A percentile compares a stretch with the other conserved stretches of the same genome.
phyloP scores from a whole-genome alignment of 2,797 vertebrate species.

The Echiichthys vipera region DNA sequence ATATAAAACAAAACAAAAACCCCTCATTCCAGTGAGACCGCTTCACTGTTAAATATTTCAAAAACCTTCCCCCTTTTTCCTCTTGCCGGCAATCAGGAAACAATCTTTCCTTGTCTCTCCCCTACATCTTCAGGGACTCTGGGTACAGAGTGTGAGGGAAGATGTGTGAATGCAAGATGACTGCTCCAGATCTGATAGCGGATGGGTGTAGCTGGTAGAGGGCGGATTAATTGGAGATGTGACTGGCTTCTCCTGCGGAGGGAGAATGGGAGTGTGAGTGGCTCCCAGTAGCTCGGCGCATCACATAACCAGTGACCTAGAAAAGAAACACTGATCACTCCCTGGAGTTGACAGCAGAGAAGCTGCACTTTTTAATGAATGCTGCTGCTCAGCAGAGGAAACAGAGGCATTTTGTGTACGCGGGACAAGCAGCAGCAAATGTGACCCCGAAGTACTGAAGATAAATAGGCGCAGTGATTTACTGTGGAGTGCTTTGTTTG shows the following conservation, averaged over 20 bases:
- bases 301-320: conserved; percentile 85
- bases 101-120: conserved; percentile 83
- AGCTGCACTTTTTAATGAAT: conserved; percentile 60
- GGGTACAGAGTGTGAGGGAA: conserved; percentile 70
- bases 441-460: conserved; percentile 23
- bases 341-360: conserved; percentile 72
- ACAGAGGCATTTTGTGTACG: conserved; percentile 61
- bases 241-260: conserved; percentile 69
- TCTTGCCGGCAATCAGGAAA: conserved; percentile 83
- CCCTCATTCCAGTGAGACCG: conserved; percentile 76
- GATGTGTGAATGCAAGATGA: conserved; percentile 80
- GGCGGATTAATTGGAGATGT: conserved; percentile 81
- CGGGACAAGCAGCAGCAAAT: conserved; percentile 7
- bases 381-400: conserved; percentile 61
- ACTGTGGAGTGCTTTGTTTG: not conserved
- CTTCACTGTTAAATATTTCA: conserved; percentile 82
- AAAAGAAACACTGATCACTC: conserved; percentile 85
- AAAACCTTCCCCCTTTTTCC: conserved; percentile 75
- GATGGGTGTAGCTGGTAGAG: conserved; percentile 67
- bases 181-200: conserved; percentile 77
- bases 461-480: not conserved
- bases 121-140: conserved; percentile 79
- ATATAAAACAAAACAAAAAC: conserved; percentile 84
- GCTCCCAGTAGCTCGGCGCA: conserved; percentile 79
- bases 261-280: conserved; percentile 64